These are phyloP conservation scores for Sphaerophoria rueppellii DNA, from an alignment of 2,888 invertebrate genomes.

Conservation along the genomic window DNA sequence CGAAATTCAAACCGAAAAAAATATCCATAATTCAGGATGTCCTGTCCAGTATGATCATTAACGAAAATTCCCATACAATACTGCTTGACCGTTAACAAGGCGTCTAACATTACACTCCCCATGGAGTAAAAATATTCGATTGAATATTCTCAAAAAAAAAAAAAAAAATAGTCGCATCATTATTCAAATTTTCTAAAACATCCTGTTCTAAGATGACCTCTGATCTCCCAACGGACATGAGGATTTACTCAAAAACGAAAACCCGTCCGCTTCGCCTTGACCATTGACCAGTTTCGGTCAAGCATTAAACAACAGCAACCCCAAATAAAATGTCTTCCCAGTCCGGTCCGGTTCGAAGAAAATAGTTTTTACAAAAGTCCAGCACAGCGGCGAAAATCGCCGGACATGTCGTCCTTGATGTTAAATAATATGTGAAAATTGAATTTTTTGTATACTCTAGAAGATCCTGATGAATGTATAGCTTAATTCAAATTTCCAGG, in stretches of 20 bases:
- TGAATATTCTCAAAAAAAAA: background rate
- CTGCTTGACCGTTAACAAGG: slow-evolving; percentile 13
- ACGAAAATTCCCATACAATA: slow-evolving; percentile 62
- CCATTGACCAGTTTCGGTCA: slow-evolving; percentile 73
- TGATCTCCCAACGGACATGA: slow-evolving; percentile 72
- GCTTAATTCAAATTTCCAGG: slow-evolving; percentile 66
- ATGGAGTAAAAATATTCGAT: slow-evolving; percentile 35
- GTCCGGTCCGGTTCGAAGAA: slow-evolving; percentile 52
- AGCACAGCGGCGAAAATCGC: background rate
- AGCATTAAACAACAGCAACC: slow-evolving; percentile 52
- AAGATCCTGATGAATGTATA: slow-evolving; percentile 44
- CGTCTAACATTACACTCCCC: slow-evolving; percentile 59
- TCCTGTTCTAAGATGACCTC: slow-evolving; percentile 72
- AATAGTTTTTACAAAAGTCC: background rate
- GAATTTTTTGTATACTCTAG: slow-evolving; percentile 62
- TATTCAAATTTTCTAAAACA: slow-evolving; percentile 61
- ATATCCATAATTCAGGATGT: slow-evolving; percentile 57
- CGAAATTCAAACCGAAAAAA: slow-evolving; percentile 16
- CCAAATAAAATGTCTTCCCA: slow-evolving; percentile 22
- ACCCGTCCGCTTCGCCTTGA: slow-evolving; percentile 64
- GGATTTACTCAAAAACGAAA: slow-evolving; percentile 51
- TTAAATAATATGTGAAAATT: slow-evolving; percentile 56
- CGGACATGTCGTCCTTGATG: slow-evolving; percentile 33
- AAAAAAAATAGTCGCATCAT: slow-evolving; percentile 49
- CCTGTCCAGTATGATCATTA: slow-evolving; percentile 50